Base-by-base conservation (phyloP, 92 coral and sea anemone genomes). In the Meandrina meandrites region DNA sequence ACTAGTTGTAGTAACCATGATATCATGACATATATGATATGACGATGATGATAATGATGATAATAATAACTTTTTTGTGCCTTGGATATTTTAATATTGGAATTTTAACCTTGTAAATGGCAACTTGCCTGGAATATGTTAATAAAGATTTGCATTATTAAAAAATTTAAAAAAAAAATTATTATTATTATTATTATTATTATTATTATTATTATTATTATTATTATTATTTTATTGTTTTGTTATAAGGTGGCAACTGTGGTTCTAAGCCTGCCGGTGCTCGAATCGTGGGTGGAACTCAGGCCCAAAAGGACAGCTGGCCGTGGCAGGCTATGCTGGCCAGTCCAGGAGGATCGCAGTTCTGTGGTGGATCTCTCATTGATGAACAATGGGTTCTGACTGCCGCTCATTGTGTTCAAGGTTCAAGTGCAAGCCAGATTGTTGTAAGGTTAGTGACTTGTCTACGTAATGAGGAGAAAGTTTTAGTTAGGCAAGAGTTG, bases 281-380 rank as follows among this genome's bases (percentile, higher is more conserved):
- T 16, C 83, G 92, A 34, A 89, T 85, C 18, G 86, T 85, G 30
- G 86, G 92, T 22, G 92, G 89, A 0, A 42, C 45, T 60, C 21
- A 79, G 48, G 88, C 92, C 62, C 57, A 79, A 32, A 73, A 28
- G 13, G 86, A 76, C 62, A 80, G 80, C 60, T 84, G 92, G 92
- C 92, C 92, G 1, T 89, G 92, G 92, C 89, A 89, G 82, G 92
- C 83, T 77, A 76, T 81, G 70, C 50, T 86, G 27, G 80, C 80
- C 11, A 35, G n/a, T 12, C 17, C 80, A 13, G 84, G 90, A 3
- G 85, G 90, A 1, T 51, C 76, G 1, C 93, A 88, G 36, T 90
- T 90, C 76, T 86, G 88, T 24, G 90, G 90, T 5, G 90, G 90
- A 12, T 27, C 93, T 9, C 83, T 90, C 2, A 76, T 90, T 45